phyloP scores from a whole-genome alignment of 2,113 vertebrate species.

The Phrynosoma blainvillii region DNA sequence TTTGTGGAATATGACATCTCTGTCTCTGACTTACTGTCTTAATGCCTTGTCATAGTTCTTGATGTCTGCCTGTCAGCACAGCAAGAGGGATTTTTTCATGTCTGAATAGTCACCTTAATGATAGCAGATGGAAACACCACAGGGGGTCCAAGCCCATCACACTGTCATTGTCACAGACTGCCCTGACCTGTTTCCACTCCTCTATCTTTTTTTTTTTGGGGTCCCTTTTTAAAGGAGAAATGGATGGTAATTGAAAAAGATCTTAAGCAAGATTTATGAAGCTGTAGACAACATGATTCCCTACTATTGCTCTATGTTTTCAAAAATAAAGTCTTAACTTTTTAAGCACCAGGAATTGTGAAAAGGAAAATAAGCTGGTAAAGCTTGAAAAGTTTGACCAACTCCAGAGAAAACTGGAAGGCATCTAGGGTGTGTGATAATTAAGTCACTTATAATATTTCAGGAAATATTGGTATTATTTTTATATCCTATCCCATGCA shows the following conservation, averaged over 20 bases:
- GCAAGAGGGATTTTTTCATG: conserved; percentile 91
- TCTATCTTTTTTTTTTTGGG: conserved; percentile 72
- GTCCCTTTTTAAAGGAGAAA: conserved; percentile 87
- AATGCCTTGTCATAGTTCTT: conserved; percentile 88
- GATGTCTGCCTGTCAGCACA: conserved; percentile 90
- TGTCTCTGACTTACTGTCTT: conserved; percentile 78
- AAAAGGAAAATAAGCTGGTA: conserved; percentile 70
- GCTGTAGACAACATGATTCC: conserved; percentile 77
- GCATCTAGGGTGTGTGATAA: not conserved
- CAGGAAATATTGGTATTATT: conserved; percentile 53
- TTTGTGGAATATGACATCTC: conserved; percentile 76
- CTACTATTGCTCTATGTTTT: conserved; percentile 73
- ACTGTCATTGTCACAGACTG: conserved; percentile 86
- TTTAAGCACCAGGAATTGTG: conserved; percentile 74
- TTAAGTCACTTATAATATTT: conserved; percentile 47
- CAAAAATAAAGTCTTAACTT: conserved; percentile 84
- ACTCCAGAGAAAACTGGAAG: conserved; percentile 45
- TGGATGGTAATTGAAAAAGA: conserved; percentile 90
- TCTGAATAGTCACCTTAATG: conserved; percentile 94
- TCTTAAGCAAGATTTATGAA: conserved; percentile 85
- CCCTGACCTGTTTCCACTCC: conserved; percentile 87
- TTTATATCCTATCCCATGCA: conserved; percentile 45
- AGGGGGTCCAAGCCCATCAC: conserved; percentile 85
- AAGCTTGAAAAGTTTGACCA: conserved; percentile 60
- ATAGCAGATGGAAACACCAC: conserved; percentile 91